Evolutionary conservation across 2,113 vertebrate species (phyloP).

Genomic region (Dermatemys mawii): DNA sequence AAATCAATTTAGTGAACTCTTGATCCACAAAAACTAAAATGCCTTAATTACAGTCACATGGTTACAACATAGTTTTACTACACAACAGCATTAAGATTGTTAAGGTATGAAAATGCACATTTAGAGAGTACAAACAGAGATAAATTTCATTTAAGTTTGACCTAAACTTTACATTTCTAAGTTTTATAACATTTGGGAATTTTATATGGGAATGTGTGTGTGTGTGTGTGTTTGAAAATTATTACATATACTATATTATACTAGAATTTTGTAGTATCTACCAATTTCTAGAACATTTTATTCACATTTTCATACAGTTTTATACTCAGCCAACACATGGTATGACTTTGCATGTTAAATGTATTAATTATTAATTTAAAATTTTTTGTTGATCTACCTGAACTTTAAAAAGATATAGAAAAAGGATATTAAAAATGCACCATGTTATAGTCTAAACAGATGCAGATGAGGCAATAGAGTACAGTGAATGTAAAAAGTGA

Average conservation of each 20-base stretch:
- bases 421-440: background rate
- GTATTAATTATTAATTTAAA: accelerated
- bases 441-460: background rate
- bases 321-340: background rate
- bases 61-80: background rate
- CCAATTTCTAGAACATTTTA: background rate
- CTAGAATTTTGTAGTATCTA: background rate
- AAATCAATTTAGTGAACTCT: background rate
- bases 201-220: accelerated
- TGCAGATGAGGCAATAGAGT: background rate
- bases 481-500: background rate
- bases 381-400: background rate
- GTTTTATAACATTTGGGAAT: background rate
- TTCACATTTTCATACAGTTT: background rate
- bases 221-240: background rate
- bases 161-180: background rate
- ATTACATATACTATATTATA: too few species aligned
- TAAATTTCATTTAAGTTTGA: background rate
- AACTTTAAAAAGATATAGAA: background rate
- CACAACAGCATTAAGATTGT: background rate
- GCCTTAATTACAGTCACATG: accelerated
- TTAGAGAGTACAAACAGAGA: too few species aligned
- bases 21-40: background rate
- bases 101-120: background rate
- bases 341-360: background rate